phyloP scores from a whole-genome alignment of 1,140 invertebrate species.

The Choristoneura fumiferana region DNA sequence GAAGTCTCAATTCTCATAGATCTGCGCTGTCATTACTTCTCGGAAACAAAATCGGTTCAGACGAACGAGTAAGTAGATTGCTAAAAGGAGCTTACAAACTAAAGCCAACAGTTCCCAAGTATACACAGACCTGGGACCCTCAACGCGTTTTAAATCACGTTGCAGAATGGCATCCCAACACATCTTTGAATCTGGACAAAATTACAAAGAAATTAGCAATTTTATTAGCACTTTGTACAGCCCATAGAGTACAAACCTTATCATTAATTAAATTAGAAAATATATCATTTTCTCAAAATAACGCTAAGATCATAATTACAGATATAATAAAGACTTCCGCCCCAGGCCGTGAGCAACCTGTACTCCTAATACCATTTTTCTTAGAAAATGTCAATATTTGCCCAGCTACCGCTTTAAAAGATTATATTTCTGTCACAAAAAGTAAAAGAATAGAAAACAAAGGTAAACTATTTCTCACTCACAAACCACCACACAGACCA shows the following conservation, averaged over 20 bases:
- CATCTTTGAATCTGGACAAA: conserved; percentile 17
- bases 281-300: neutral
- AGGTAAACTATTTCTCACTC: conserved; percentile 23
- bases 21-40: conserved; percentile 29
- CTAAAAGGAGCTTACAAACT: conserved; percentile 37
- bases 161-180: conserved; percentile 23
- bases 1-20: conserved; percentile 34
- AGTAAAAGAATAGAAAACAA: neutral
- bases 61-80: conserved; percentile 31
- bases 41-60: conserved; percentile 24
- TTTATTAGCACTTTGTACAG: conserved; percentile 37
- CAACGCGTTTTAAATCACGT: conserved; percentile 36
- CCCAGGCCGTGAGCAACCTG: too few relatives aligned
- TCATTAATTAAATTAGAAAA: conserved; percentile 29
- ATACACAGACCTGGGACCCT: conserved; percentile 40
- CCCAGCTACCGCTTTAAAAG: conserved; percentile 11
- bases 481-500: conserved; percentile 22
- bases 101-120: conserved; percentile 38
- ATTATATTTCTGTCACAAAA: neutral
- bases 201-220: conserved; percentile 28
- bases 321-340: conserved; percentile 17
- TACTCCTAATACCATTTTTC: too few relatives aligned
- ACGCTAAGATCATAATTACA: conserved; percentile 19
- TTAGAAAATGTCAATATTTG: neutral
- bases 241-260: conserved; percentile 38